Evolutionary conservation across 2,113 vertebrate species (phyloP).

Genomic region (Cariama cristata): DNA sequence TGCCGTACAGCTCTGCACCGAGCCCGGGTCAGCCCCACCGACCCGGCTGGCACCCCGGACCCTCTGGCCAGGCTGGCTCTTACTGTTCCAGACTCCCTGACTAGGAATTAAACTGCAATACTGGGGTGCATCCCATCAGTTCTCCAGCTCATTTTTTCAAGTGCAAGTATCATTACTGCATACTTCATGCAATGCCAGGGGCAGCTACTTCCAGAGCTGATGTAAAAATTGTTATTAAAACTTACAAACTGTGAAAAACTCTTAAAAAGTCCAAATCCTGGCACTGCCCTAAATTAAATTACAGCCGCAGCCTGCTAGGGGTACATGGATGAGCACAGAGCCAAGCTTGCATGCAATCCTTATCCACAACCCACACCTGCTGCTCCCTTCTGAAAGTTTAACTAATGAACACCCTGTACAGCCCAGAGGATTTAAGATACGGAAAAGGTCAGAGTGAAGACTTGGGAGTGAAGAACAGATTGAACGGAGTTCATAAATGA

Average conservation of each 20-base stretch:
- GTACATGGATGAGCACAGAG: background rate
- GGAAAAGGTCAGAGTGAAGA: slow-evolving; percentile 18
- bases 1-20: background rate
- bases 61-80: background rate
- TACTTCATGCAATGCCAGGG: background rate
- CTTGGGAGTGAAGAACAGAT: background rate
- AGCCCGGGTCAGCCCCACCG: background rate
- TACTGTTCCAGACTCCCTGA: background rate
- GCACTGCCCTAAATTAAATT: slow-evolving; percentile 46
- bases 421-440: background rate
- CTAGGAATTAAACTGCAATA: background rate
- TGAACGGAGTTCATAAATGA: background rate
- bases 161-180: background rate
- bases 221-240: slow-evolving; percentile 45
- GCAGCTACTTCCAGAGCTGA: background rate
- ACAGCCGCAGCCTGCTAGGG: background rate
- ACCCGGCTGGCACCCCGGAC: background rate
- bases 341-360: background rate
- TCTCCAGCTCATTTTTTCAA: background rate
- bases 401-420: background rate
- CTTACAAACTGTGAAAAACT: slow-evolving; percentile 41
- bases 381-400: background rate
- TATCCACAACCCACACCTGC: slow-evolving; percentile 48
- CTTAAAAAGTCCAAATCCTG: slow-evolving; percentile 14
- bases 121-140: background rate